Base-by-base conservation (phyloP, 2,888 invertebrate species). In the Lottia gigantea region DNA sequence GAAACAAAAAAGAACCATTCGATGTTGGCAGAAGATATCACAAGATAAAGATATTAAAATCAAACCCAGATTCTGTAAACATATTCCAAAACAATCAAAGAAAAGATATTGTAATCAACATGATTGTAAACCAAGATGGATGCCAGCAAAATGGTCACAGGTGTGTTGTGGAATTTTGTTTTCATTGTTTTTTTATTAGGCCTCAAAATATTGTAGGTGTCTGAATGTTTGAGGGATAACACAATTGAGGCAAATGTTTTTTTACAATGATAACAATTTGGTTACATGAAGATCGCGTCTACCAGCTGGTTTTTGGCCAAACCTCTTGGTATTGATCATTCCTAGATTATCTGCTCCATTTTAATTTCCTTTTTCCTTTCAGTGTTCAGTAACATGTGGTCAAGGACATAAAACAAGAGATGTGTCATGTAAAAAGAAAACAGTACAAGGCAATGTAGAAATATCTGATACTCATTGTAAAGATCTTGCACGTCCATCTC, bases 111-210 rank as follows among this genome's bases (percentile, higher is more conserved):
- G 86, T 75, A 84, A 85, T 70, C 77, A 78, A 7, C 80, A 82
- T 45, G 79, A 81, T 46, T 83, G 83, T 75, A 80, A 80, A 11
- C 95, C 97, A 0, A 91, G 92, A 67, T 98, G 96, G 94, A 94
- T 95, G 85, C 90, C 92, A 40, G 95, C 94, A 68, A 94, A 94
- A 7, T 98, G 98, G 98, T 93, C 93, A 86, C 93, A 95, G 78
- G 95, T 95, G 90, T 91, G 92, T 87, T 15, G 25, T 23, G 14
- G 15, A 31, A 16, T 6, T 40, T 8, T 40, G 40, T 8, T 40
- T 40, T 40, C 11, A 40, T 40, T 11, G 11, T 15, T 40, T 31
- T 31, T 31, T 31, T 6, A 31, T 31, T 31, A 31, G 2, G n/a
- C n/a, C n/a, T n/a, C n/a, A n/a, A n/a, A n/a, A n/a, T n/a, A n/a